Evolutionary conservation across 2,888 invertebrate species (phyloP).

Genomic region (Drosophila mulleri): DNA sequence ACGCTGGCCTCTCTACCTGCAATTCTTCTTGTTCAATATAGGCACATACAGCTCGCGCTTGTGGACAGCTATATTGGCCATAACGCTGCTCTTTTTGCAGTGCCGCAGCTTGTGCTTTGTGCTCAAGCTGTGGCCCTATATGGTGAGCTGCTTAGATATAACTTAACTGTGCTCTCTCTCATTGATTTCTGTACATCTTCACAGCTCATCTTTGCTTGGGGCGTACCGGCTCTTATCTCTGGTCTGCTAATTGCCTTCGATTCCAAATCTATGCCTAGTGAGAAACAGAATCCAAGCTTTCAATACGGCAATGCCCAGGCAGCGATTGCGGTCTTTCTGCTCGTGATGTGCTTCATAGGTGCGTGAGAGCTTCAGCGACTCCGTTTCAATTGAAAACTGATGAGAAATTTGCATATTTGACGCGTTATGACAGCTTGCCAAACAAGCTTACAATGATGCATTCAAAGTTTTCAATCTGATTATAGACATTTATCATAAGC

Average conservation of each 20-base stretch:
- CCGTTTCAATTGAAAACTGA: constrained; percentile 30
- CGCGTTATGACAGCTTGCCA: constrained; percentile 55
- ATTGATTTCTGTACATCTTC: constrained; percentile 52
- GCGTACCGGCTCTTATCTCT: constrained; percentile 89
- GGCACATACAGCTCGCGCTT: constrained; percentile 93
- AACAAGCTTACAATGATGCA: constrained; percentile 74
- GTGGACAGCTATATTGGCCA: constrained; percentile 94
- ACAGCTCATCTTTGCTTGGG: constrained; percentile 88
- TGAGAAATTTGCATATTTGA: constrained; percentile 52
- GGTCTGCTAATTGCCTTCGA: constrained; percentile 88
- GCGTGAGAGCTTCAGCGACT: background rate
- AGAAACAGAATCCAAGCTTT: constrained; percentile 90
- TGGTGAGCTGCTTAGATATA: constrained; percentile 83
- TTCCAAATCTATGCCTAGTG: constrained; percentile 86
- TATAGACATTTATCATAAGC: background rate
- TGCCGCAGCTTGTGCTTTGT: constrained; percentile 94
- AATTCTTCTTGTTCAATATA: constrained; percentile 91
- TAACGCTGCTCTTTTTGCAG: constrained; percentile 92
- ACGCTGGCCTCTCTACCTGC: constrained; percentile 89
- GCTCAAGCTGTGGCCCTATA: constrained; percentile 90
- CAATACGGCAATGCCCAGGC: constrained; percentile 92
- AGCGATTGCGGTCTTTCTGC: constrained; percentile 90
- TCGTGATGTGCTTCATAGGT: constrained; percentile 93
- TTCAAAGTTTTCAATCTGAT: constrained; percentile 85
- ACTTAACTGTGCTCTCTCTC: background rate